Base-by-base conservation (phyloP, 2,888 invertebrate genomes). In the Diarsia mendica region DNA sequence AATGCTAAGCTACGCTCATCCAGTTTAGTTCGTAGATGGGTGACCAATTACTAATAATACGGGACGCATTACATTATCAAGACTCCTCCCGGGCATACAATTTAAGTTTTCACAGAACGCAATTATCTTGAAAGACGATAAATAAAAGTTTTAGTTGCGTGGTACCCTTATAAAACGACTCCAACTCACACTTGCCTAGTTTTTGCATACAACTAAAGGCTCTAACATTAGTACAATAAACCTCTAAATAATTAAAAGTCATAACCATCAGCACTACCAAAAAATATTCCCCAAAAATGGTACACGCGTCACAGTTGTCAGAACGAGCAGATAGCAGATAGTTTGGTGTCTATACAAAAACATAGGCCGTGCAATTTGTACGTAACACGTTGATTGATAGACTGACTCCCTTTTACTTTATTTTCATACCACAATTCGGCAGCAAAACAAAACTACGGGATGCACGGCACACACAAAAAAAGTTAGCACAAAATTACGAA, bases 351-450 rank as follows among this genome's bases (percentile, higher is more conserved):
- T 55, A 58, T 65, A 64, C 46, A 69, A 84, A 83, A 80, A 80
- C 64, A 76, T 68, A 68, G 74, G 72, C 75, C 72, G n/a, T 49
- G 48, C 75, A 85, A 84, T 86, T 78, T 77, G 67, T 78, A 71
- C 61, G 80, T 78, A 67, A 81, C 86, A 60, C 63, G 39, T 58
- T 73, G 86, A 79, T 81, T 86, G 86, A 86, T 81, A 78, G 81
- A 82, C 77, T 65, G 63, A 63, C 70, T 63, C 53, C n/a, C 58
- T 76, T 77, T 77, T 86, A 74, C 81, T 83, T 75, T 85, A 78
- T 81, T 74, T 81, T 65, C 80, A 61, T 64, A 75, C 82, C 72
- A 75, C 67, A 74, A 72, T 76, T 71, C 67, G 63, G 74, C 65
- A 48, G 51, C 65, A 80, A 80, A 72, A 83, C 74, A 74, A 74